These are phyloP conservation scores for Labeo catla DNA, from an alignment of 2,113 vertebrate genomes.

Conservation along the genomic window DNA sequence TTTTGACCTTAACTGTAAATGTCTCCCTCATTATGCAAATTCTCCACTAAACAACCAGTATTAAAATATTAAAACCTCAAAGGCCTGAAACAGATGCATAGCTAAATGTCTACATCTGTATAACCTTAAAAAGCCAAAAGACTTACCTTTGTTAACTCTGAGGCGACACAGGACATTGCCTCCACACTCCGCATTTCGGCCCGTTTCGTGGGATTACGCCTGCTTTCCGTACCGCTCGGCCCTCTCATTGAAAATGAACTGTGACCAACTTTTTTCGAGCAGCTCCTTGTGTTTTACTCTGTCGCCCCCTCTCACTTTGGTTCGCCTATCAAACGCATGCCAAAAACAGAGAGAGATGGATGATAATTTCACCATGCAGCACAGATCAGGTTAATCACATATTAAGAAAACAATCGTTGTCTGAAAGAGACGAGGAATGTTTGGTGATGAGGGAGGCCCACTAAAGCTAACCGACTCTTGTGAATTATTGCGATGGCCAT, in stretches of 20 bases:
- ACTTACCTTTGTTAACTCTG: neutral
- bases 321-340: neutral
- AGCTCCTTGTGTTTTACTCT: constrained; percentile 1
- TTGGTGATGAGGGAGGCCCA: neutral
- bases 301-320: neutral
- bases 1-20: neutral
- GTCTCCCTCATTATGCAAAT: neutral
- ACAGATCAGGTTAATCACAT: neutral
- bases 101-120: neutral
- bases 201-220: neutral
- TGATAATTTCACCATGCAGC: neutral
- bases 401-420: neutral
- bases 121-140: neutral
- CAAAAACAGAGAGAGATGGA: constrained; percentile 15
- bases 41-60: neutral
- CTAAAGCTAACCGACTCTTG: neutral
- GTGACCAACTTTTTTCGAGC: neutral
- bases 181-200: neutral
- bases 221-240: neutral
- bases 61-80: neutral
- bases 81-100: neutral
- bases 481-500: neutral
- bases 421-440: neutral
- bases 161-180: neutral
- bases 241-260: neutral